Conservation (phyloP, 2,797 vertebrate species). For the Okamejei kenojei region DNA sequence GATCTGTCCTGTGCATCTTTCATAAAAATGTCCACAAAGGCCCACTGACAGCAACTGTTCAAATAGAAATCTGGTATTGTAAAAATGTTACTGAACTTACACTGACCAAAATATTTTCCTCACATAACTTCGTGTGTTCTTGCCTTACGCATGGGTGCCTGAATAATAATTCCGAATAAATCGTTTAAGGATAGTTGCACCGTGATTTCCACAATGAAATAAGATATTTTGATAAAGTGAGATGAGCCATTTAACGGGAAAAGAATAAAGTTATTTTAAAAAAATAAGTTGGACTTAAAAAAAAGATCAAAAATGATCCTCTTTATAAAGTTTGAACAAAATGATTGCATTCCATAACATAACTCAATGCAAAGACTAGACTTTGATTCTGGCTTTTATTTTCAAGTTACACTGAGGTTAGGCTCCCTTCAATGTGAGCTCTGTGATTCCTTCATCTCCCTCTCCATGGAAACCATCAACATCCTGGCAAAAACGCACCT, state of each 20-base stretch:
- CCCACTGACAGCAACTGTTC: not conserved
- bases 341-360: constrained; percentile 27
- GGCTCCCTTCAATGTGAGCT: constrained; percentile 61
- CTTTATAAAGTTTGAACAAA: constrained; percentile 25
- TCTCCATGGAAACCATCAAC: constrained; percentile 67
- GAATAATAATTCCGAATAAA: not conserved
- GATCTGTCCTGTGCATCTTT: not conserved
- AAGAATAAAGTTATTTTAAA: not conserved
- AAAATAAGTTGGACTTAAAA: not conserved
- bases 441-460: constrained; percentile 64
- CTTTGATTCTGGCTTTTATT: constrained; percentile 41
- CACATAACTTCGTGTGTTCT: not conserved
- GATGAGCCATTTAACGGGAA: not conserved
- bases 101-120: not conserved
- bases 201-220: constrained; percentile 9
- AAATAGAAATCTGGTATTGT: not conserved
- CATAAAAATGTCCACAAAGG: not conserved
- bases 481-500: constrained; percentile 71
- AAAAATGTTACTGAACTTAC: not conserved
- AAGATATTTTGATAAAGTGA: not conserved
- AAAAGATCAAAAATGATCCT: not conserved
- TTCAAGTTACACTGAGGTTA: constrained; percentile 52
- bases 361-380: constrained; percentile 37
- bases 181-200: not conserved
- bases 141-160: not conserved